Percentiles rank a stretch among this genome's conserved stretches.
phyloP scores from a whole-genome alignment of 1,140 invertebrate species.

The Anagrus nilaparvatae region DNA sequence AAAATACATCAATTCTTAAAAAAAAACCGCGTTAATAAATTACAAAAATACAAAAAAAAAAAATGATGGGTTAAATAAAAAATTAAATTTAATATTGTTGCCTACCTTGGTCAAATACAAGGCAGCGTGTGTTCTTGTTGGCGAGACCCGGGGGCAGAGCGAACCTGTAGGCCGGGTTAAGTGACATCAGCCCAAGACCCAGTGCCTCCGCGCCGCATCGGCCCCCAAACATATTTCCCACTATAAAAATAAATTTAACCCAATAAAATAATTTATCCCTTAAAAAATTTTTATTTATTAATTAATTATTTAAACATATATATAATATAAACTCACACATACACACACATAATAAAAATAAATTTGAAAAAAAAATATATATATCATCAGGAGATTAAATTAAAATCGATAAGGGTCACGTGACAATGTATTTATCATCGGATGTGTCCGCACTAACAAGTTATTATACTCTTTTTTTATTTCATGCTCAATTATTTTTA shows the following conservation, averaged over 20 bases:
- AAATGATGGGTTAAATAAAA: too few species aligned
- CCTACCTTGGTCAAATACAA: slow-evolving; percentile 47
- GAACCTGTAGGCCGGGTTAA: slow-evolving; percentile 44
- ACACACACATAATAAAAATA: background rate
- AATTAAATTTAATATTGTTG: too few species aligned
- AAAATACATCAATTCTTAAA: too few species aligned
- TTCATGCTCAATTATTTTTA: too few species aligned
- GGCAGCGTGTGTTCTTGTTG: slow-evolving; percentile 43
- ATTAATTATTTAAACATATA: slow-evolving; percentile 14
- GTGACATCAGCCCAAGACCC: slow-evolving; percentile 42
- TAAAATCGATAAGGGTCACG: too few species aligned
- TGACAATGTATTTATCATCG: too few species aligned
- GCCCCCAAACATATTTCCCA: slow-evolving; percentile 44
- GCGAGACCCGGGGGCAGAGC: slow-evolving; percentile 44
- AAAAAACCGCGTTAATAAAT: too few species aligned
- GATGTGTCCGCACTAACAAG: too few species aligned
- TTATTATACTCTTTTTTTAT: slow-evolving; percentile 8
- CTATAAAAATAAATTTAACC: slow-evolving; percentile 36
- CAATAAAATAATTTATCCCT: background rate
- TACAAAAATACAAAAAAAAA: too few species aligned
- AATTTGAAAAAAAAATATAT: too few species aligned
- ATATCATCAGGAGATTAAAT: too few species aligned
- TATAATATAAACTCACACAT: slow-evolving; percentile 11
- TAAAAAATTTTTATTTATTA: background rate
- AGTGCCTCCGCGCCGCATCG: slow-evolving; percentile 45